Evolutionary conservation across 2,113 vertebrate species (phyloP).

Genomic region (Prolemur simus): DNA sequence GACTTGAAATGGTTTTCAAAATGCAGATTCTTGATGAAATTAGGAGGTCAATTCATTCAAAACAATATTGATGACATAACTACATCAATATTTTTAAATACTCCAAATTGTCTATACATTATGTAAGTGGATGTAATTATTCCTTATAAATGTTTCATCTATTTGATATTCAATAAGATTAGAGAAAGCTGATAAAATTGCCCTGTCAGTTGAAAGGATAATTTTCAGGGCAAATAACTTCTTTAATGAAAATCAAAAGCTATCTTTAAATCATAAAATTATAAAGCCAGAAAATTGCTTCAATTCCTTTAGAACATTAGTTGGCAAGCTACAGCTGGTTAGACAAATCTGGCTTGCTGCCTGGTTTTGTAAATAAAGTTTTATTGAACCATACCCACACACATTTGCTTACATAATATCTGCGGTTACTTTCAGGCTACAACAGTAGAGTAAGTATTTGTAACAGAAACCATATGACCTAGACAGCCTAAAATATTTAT

Average conservation of each 20-base stretch:
- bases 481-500: neutral
- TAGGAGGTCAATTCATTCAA: neutral
- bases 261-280: neutral
- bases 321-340: neutral
- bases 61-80: neutral
- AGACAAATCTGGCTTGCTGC: neutral
- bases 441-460: neutral
- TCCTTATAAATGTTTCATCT: neutral
- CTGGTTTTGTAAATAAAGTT: slow-evolving; percentile 20
- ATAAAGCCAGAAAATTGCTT: neutral
- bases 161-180: neutral
- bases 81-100: slow-evolving; percentile 9
- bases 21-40: neutral
- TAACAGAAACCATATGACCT: neutral
- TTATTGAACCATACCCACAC: neutral
- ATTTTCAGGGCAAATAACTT: neutral
- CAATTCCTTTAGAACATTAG: neutral
- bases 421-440: neutral
- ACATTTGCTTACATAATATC: neutral
- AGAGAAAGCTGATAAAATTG: neutral
- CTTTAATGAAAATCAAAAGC: neutral
- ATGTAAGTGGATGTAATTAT: neutral
- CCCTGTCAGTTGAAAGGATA: neutral
- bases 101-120: neutral
- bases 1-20: neutral